These are phyloP conservation scores for Crotophaga sulcirostris DNA, from an alignment of 2,113 vertebrate species.

Conservation along the genomic window DNA sequence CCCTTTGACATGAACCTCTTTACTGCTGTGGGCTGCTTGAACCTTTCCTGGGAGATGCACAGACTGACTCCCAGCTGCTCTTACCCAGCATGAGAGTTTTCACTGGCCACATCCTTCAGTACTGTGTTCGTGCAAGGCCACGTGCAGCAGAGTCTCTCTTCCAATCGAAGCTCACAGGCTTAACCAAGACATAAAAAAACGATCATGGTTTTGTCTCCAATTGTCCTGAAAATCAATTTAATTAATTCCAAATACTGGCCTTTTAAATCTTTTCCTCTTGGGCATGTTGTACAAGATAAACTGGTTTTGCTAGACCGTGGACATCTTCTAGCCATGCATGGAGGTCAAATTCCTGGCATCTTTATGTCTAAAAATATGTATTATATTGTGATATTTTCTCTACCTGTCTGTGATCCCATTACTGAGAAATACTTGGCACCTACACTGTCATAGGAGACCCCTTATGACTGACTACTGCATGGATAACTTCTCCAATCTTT, in stretches of 20 bases:
- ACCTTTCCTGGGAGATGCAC: neutral
- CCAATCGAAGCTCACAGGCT: neutral
- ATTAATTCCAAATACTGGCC: neutral
- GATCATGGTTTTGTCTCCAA: neutral
- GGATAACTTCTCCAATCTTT: no score
- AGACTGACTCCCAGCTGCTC: neutral
- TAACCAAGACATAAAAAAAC: neutral
- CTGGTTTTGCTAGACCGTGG: neutral
- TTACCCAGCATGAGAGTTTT: neutral
- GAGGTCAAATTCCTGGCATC: neutral
- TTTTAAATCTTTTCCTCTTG: neutral
- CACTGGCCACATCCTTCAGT: neutral
- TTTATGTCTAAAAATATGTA: neutral
- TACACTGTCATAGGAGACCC: neutral
- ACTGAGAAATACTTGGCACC: neutral
- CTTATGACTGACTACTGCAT: neutral
- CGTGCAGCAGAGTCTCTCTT: no score
- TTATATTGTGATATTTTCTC: neutral
- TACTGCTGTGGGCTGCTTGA: neutral
- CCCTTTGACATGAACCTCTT: neutral
- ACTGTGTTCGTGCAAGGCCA: no score
- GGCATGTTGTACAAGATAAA: neutral
- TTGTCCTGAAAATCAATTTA: neutral
- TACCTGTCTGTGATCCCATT: neutral
- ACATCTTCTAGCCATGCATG: neutral